Evolutionary conservation across 92 coral and sea anemone species (phyloP), one percentile per base, ranked within the genome.

Genomic region (Porites lobata): DNA sequence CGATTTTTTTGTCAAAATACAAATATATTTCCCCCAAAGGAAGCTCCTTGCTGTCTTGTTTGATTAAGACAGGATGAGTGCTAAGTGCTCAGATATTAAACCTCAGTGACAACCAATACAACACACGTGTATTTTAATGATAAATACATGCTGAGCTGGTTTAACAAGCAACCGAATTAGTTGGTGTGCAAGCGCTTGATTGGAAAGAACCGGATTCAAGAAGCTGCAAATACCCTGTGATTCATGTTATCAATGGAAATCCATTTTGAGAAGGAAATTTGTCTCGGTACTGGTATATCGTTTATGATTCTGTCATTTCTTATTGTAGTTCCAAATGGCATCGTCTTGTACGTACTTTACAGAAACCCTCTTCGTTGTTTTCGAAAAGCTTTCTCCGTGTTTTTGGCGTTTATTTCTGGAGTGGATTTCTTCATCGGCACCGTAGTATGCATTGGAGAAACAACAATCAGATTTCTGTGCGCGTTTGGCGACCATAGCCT

Each of bases 281-380:
- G 79, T 51, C 79, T 75, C 8, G 79, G 64, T 1, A 20, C n/a
- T 53, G 79, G 64, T 51, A 56, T 75, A 56, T 0, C n/a, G 7
- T 75, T 50, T 50, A 7, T 14, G 8, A 10, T 75, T 20, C 64
- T 75, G 22, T 51, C 19, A 20, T 14, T 54, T 20, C 20, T 51
- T 3, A 54, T 75, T 19, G 19, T 47, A 9, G 47, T 75, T 53
- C 63, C 63, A 12, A 75, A 75, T 56, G 65, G 62, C 0, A 7
- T 75, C 43, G 56, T 56, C 63, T 9, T 75, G 18, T 10, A 20
- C 4, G 79, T 14, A 2, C 56, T 75, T 62, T 75, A 53, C 63
- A 75, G 32, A 50, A 56, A 75, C 8, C 79, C 64, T 22, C 79
- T 75, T 22, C 79, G 79, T 1, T 54, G 79, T 43, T 75, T 75